phyloP scores from a whole-genome alignment of 1,140 invertebrate genomes.

The Zophobas atratus region DNA sequence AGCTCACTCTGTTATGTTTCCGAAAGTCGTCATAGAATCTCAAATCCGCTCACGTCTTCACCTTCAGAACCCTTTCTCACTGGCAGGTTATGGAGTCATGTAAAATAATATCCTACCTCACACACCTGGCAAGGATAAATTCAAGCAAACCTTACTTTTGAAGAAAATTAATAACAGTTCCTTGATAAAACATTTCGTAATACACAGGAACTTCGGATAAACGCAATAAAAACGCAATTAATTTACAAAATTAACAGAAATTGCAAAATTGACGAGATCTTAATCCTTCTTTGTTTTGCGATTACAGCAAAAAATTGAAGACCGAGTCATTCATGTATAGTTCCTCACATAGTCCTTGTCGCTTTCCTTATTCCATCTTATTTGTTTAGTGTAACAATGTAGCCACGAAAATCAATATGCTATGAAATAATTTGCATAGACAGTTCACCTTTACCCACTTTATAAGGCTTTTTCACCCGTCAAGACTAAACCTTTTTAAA shows the following conservation, averaged over 20 bases:
- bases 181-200: background rate
- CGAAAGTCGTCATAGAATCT: slow-evolving; percentile 14
- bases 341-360: background rate
- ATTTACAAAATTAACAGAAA: background rate
- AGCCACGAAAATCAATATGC: background rate
- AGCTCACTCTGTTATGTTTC: background rate
- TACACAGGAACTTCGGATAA: background rate
- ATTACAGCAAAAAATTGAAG: background rate
- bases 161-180: background rate
- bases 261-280: background rate
- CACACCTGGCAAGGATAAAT: slow-evolving; percentile 12
- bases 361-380: slow-evolving; percentile 1
- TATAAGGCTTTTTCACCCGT: background rate
- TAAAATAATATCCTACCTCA: slow-evolving; percentile 1
- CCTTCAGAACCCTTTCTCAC: slow-evolving; percentile 19
- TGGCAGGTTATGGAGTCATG: background rate
- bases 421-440: slow-evolving; percentile 10
- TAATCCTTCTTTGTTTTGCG: background rate
- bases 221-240: background rate
- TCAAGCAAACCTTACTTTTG: background rate
- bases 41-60: slow-evolving; percentile 33
- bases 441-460: slow-evolving; percentile 19
- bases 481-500: no score
- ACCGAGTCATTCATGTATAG: background rate
- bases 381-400: background rate